Percentiles rank a stretch among this genome's conserved stretches.
phyloP scores from a whole-genome alignment of 2,113 vertebrate genomes.

The Synodontis membranacea region DNA sequence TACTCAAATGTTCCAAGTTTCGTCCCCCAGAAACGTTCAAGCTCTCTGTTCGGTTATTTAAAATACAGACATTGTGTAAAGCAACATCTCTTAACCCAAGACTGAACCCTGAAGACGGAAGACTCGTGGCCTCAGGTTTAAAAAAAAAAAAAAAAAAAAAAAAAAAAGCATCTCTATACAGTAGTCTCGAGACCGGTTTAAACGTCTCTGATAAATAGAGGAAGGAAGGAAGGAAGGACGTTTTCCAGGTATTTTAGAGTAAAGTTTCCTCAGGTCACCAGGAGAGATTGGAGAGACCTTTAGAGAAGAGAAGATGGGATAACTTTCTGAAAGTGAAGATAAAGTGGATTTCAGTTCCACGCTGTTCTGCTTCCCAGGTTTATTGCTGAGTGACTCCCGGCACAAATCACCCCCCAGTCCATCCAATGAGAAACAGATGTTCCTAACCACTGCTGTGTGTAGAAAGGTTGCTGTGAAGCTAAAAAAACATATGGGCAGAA shows the following conservation, averaged over 20 bases:
- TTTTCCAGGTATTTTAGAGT: slow-evolving; percentile 32
- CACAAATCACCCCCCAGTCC: slow-evolving; percentile 34
- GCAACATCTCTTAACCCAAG: not conserved
- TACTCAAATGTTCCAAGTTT: not conserved
- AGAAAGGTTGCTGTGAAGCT: not conserved
- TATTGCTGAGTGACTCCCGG: slow-evolving; percentile 10
- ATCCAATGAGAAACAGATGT: slow-evolving; percentile 54
- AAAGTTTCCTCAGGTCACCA: not conserved
- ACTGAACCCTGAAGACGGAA: not conserved
- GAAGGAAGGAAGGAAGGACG: slow-evolving; percentile 9
- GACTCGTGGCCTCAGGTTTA: not conserved
- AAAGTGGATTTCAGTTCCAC: slow-evolving; percentile 35
- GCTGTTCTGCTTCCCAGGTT: slow-evolving; percentile 37
- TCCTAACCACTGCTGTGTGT: not conserved
- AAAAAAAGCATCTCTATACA: slow-evolving; percentile 14
- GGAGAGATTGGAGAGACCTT: slow-evolving; percentile 5
- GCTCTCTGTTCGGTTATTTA: not conserved
- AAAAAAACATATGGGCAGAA: not conserved
- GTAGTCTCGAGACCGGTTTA: slow-evolving; percentile 2
- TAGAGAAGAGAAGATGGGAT: slow-evolving; percentile 14
- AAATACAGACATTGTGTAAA: not conserved
- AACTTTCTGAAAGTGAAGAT: slow-evolving; percentile 26
- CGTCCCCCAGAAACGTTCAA: not conserved
- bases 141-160: not conserved
- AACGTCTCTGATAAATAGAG: slow-evolving; percentile 25